Base-by-base conservation (phyloP, 2,797 vertebrate species). In the Lepidocolaptes lacrymiger region DNA sequence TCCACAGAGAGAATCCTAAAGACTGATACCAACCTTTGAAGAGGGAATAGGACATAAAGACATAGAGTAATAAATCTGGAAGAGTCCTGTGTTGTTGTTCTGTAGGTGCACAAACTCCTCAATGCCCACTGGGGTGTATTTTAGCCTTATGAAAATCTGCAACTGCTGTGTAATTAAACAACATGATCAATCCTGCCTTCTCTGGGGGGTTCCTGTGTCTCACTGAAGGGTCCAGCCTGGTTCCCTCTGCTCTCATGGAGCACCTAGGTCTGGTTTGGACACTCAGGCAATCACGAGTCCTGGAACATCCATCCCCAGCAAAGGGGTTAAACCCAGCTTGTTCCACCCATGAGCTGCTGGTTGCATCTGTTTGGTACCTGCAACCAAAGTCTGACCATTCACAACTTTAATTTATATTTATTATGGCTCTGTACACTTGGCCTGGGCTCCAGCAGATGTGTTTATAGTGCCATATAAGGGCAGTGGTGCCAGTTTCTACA, bases 401-500 rank as follows among this genome's bases (percentile, higher is more conserved):
- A 7, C 3, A 67, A 17, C 7, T 1, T 34, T 36, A 13, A n/a
- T 74, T 66, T 51, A 32, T 16, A 36, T 48, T 66, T 56, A 32
- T 22, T 39, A 27, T 4, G 28, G 48, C 28, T 69, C 27, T 10
- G 2, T 18, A 5, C 32, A 7, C 0, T 0, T 19, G 49, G 68
- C 49, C 62, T 51, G 49, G 23, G 32, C 56, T 91, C 44, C 52
- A 63, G 64, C 56, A 68, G 51, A 7, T 22, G 20, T 14, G 34
- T 54, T 51, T 7, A 3, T 4, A 48, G 66, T 14, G 77, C 17
- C 39, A 23, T 12, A 8, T 34, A 28, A 3, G 1, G 64, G 59
- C 64, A 63, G 63, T 3, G 7, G 19, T 64, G 56, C 32, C 49
- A 28, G 20, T n/a, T 80, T 46, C 54, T 48, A n/a, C 72, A 34